Base-by-base conservation (phyloP, 2,113 vertebrate genomes). In the Stercorarius parasiticus region DNA sequence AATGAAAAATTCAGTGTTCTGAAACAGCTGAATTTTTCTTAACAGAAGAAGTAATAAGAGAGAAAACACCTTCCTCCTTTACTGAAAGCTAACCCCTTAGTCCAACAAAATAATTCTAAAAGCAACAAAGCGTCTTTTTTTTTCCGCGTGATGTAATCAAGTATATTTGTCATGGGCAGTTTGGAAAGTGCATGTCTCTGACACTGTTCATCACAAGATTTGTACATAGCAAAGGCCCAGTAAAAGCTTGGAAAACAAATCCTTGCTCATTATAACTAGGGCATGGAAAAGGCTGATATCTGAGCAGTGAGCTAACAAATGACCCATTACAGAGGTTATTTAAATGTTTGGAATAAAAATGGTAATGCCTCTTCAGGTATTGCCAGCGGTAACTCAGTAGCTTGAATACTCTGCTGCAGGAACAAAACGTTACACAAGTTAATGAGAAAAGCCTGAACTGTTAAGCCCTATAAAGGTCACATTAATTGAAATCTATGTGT, bases 331-430 rank as follows among this genome's bases (percentile, higher is more conserved):
- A 38, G 69, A 88, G 95, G 93, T 97, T 97, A 98, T 83, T 97
- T 94, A 97, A 98, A 98, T 97, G 82, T 98, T 98, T 98, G 72
- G 88, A 91, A 96, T 94, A 93, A 95, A 96, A 96, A 85, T 72
- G 86, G 38, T 84, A 97, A 95, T 92, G 42, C 18, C 58, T 97
- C 88, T 97, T 97, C 95, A 95, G 87, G 93, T 97, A 81, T 76
- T 96, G 91, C 49, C 49, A 95, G 53, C 58, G 70, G 69, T 78
- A 88, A 55, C 56, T 96, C 61, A 64, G 81, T 80, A 94, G 82
- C 55, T 34, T 97, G 77, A 93, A 78, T 72, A 74, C 81, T 88
- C 66, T 77, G 29, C 88, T 96, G 42, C 66, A 72, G 77, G 81
- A 94, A 83, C 52, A 92, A 96, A 97, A 93, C 59, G 66, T 59